Percentiles rank a stretch among this genome's conserved stretches.
Evolutionary conservation across 2,113 vertebrate species (phyloP).

Genomic region (Verasper variegatus): DNA sequence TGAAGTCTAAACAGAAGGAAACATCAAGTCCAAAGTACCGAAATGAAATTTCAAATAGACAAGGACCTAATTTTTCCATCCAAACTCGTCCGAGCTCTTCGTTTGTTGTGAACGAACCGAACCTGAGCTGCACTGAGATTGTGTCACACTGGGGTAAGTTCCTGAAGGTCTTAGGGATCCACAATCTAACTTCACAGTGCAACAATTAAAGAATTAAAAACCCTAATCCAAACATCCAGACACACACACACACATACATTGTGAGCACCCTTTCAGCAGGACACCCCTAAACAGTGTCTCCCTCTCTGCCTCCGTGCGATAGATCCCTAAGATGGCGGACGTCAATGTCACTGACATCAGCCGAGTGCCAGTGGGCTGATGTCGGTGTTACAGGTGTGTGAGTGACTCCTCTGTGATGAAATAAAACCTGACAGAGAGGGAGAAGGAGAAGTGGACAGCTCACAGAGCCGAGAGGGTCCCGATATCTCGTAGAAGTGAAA

Average conservation of each 20-base stretch:
- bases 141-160: no score
- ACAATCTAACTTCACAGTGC: no score
- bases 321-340: constrained; percentile 48
- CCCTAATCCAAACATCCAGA: not conserved
- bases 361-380: constrained; percentile 24
- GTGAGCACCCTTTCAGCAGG: no score
- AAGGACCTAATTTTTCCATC: no score
- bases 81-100: no score
- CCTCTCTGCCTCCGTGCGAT: constrained; percentile 7
- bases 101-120: no score
- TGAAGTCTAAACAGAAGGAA: no score
- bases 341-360: constrained; percentile 46
- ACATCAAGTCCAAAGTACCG: no score
- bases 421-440: constrained; percentile 45
- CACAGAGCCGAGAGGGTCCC: constrained; percentile 26
- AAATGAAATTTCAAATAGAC: no score
- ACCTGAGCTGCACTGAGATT: no score
- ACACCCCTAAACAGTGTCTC: constrained; percentile 9
- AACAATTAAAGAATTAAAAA: no score
- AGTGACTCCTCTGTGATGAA: constrained; percentile 46
- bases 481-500: constrained; percentile 52
- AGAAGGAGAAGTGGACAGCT: constrained; percentile 13
- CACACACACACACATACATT: constrained; percentile 24
- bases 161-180: no score
- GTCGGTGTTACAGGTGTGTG: constrained; percentile 31